Conservation (phyloP, 2,888 invertebrate genomes). For the Xiphydria camelus region DNA sequence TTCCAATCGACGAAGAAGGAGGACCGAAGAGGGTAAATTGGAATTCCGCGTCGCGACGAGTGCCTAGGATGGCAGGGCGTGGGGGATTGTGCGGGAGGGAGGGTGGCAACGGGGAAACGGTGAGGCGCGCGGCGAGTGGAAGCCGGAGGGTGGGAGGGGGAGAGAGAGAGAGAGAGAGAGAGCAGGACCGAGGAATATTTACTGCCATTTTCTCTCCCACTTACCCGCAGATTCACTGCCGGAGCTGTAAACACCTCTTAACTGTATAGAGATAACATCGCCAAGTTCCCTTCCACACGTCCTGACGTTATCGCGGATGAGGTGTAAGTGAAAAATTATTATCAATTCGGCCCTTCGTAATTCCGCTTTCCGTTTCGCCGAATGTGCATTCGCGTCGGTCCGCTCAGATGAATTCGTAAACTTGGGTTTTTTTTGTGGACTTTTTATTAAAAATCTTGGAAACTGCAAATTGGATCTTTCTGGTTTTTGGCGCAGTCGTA, state of each 20-base stretch:
- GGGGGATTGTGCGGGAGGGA: conserved; percentile 15
- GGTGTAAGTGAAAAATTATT: conserved; percentile 40
- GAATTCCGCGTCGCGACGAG: conserved; percentile 47
- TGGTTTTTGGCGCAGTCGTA: too few species aligned
- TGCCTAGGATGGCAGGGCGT: conserved; percentile 20
- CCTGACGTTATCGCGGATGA: conserved; percentile 38
- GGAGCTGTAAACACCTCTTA: conserved; percentile 59
- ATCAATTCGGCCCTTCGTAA: conserved; percentile 31
- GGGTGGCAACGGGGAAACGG: conserved; percentile 25
- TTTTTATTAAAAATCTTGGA: too few species aligned
- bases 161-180: conserved; percentile 19
- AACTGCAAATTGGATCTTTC: too few species aligned
- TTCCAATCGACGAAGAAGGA: conserved; percentile 25
- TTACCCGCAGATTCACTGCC: conserved; percentile 57
- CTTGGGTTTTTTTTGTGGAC: too few species aligned
- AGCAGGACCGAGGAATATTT: conserved; percentile 50
- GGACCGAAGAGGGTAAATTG: conserved; percentile 42
- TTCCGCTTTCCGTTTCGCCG: too few species aligned
- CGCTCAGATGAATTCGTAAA: too few species aligned
- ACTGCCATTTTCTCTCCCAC: conserved; percentile 57
- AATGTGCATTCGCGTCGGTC: too few species aligned
- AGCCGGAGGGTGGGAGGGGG: conserved; percentile 28
- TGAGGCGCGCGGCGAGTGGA: conserved; percentile 16
- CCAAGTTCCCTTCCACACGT: conserved; percentile 36
- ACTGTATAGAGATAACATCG: conserved; percentile 56